Conservation (phyloP, 1,140 invertebrate genomes). For the Conus ventricosus region DNA sequence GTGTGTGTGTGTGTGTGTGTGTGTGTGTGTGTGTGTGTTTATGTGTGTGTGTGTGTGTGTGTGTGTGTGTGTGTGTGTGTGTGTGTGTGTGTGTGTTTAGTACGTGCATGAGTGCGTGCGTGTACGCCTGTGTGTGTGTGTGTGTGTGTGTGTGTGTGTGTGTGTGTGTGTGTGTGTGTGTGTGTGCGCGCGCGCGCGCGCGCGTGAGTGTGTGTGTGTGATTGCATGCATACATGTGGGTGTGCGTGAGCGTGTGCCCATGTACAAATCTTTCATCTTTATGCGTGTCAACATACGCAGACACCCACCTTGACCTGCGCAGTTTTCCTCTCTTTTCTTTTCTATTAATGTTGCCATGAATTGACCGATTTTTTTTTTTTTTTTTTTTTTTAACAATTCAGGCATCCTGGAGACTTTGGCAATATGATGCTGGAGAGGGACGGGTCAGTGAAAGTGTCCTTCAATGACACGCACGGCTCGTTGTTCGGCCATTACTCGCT, state of each 20-base stretch:
- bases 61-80: no score
- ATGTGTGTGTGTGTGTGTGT: no score
- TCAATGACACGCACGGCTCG: slow-evolving; percentile 38
- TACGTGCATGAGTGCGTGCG: no score
- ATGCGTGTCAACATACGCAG: not conserved
- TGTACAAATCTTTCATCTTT: no score
- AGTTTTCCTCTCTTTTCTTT: slow-evolving; percentile 76
- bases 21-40: not conserved
- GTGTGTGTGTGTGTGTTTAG: no score
- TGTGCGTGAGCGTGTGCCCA: not conserved
- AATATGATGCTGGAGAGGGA: slow-evolving; percentile 82
- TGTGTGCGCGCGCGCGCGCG: not conserved
- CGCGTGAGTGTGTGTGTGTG: no score
- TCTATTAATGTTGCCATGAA: slow-evolving; percentile 44
- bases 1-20: not conserved
- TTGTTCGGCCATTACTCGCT: slow-evolving; percentile 77
- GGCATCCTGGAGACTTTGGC: slow-evolving; percentile 92
- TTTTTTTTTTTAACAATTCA: not conserved
- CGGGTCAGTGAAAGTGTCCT: slow-evolving; percentile 39
- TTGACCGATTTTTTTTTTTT: slow-evolving; percentile 79
- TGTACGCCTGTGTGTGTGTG: slow-evolving; percentile 2
- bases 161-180: not conserved
- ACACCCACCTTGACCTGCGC: not conserved
- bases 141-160: not conserved
- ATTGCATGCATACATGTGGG: not conserved